Conservation (phyloP, 1,140 invertebrate genomes). For the Heterodera schachtii region DNA sequence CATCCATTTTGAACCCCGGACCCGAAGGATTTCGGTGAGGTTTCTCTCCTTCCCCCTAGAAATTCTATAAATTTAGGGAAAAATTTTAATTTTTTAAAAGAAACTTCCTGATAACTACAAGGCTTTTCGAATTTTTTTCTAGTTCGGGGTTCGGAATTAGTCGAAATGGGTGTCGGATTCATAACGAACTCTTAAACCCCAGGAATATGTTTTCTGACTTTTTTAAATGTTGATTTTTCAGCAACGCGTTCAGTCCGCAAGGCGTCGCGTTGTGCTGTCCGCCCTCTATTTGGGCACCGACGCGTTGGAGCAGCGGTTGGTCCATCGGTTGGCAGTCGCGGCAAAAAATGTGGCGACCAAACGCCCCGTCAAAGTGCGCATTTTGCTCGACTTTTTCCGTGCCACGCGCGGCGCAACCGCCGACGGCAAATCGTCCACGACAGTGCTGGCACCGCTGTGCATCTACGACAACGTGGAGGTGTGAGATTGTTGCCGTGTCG, state of each 20-base stretch:
- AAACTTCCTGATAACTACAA: no score
- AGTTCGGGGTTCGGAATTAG: no score
- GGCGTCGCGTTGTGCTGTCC: constrained; percentile 80
- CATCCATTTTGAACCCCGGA: no score
- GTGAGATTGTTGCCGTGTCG: not conserved
- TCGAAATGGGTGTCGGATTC: no score
- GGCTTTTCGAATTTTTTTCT: no score
- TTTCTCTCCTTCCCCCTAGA: no score
- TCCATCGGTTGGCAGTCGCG: constrained; percentile 66
- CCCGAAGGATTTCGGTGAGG: no score
- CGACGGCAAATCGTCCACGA: constrained; percentile 73
- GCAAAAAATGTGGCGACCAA: constrained; percentile 61
- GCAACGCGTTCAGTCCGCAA: constrained; percentile 75
- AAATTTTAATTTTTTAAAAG: no score
- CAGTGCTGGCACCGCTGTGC: constrained; percentile 75
- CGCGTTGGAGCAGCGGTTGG: constrained; percentile 78
- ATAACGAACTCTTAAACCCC: no score
- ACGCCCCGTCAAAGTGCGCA: constrained; percentile 74
- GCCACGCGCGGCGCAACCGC: constrained; percentile 79
- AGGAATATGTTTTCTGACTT: no score
- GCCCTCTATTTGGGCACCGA: constrained; percentile 93
- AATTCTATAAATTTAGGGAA: no score
- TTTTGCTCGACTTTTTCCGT: constrained; percentile 86
- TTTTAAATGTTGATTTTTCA: constrained; percentile 68
- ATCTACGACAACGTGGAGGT: constrained; percentile 27